These are phyloP conservation scores for Ricordea florida DNA, from an alignment of 92 coral and sea anemone species.

Conservation along the genomic window DNA sequence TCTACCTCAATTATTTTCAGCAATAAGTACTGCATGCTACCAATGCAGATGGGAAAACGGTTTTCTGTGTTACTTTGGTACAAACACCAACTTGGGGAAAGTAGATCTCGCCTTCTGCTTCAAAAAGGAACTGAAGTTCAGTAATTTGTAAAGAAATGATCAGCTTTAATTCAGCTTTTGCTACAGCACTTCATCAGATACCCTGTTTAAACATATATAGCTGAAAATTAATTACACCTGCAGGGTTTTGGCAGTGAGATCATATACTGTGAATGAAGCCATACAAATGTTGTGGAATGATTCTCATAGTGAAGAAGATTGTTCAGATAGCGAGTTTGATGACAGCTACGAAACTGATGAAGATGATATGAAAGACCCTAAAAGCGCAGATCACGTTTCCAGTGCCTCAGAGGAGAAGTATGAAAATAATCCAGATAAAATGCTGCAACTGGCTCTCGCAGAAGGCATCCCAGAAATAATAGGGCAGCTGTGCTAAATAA, in stretches of 20 bases:
- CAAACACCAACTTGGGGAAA: slow-evolving; percentile 1
- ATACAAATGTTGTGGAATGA: not conserved
- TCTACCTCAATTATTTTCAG: slow-evolving; percentile 24
- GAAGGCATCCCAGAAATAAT: too few relatives aligned
- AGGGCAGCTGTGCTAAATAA: too few relatives aligned
- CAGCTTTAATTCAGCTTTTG: slow-evolving; percentile 20
- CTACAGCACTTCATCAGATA: too few relatives aligned
- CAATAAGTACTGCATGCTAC: slow-evolving; percentile 17
- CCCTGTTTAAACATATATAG: too few relatives aligned
- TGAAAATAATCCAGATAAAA: too few relatives aligned
- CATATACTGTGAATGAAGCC: not conserved
- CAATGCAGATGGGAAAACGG: slow-evolving; percentile 29
- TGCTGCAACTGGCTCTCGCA: too few relatives aligned
- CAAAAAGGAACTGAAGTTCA: not conserved
- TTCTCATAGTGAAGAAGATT: not conserved
- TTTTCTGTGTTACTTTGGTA: slow-evolving; percentile 9
- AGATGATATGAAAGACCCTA: not conserved
- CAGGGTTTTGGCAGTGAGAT: too few relatives aligned
- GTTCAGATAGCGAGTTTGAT: not conserved
- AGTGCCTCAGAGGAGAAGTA: too few relatives aligned
- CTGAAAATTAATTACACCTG: too few relatives aligned
- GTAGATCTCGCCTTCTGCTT: slow-evolving; percentile 22
- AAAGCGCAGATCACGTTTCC: too few relatives aligned
- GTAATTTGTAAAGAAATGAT: slow-evolving; percentile 7
- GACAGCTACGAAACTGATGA: not conserved